Base-by-base conservation (phyloP, 2,113 vertebrate species). In the Gulo gulo region DNA sequence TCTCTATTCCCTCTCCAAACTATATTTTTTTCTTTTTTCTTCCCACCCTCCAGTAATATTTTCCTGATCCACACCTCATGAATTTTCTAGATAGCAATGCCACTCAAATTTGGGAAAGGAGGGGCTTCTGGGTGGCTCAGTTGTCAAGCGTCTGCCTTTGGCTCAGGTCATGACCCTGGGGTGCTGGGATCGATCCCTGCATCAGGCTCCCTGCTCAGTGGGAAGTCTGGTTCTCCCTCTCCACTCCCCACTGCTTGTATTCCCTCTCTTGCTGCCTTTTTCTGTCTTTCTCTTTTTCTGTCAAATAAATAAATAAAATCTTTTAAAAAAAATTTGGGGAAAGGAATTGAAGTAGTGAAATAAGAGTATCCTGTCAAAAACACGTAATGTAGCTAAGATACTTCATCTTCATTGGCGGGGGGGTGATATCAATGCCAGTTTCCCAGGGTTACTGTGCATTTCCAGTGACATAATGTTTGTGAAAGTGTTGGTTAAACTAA, bases 51-150 rank as follows among this genome's bases (percentile, higher is more conserved):
- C 31, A 14, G 81, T 87, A 92, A 57, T 96, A 4, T 74, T 93
- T 88, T 93, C 47, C 34, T 94, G 24, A 82, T 85, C 20, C 18
- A 47, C 88, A 74, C 31, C 4, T 88, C 20, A 61, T 85, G 59
- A 34, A 50, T 61, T 93, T 73, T 97, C 63, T 86, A 78, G 71
- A n/a, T 86, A 93, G 59, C 31, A 84, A 0, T 1, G 39, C 15
- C 50, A 82, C 26, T 95, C 47, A 82, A 69, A 93, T 95, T 95
- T 95, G 59, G 39, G 42, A 52, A 90, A 86, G 4, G 84, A 95
- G 59, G 59, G 59, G 59, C 59, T 11, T 23, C 59, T 61, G 59
- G 10, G 10, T 61, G 59, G 59, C 59, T 61, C 3, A 61, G 59
- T 61, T 26, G 10, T 61, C 24, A 61, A 61, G 59, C 16, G 10